Evolutionary conservation across 1,140 invertebrate species (phyloP), one percentile per base, ranked within the genome.

Genomic region (Saccostrea glomerata): DNA sequence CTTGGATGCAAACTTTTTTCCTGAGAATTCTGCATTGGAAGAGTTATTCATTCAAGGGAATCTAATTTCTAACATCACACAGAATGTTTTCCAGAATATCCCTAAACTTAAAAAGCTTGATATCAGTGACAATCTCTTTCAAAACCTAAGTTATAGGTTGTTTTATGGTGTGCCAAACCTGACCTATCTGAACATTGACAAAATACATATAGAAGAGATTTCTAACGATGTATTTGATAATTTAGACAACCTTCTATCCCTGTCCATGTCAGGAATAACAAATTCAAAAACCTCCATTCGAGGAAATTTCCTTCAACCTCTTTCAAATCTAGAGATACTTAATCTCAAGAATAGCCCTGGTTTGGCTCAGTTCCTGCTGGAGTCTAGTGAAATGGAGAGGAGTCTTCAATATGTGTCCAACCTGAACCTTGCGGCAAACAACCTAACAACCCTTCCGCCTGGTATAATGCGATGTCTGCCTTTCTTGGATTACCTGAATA

Each of bases 311-410:
- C 94, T 95, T 91, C 96, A 96, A 25, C 89, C 92, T 86, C 70
- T 92, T 95, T 96, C 23, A 92, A 96, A 96, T 91, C 95, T 98
- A 56, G 95, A 96, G 91, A 96, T 95, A 85, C 95, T 98, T 54
- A 96, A 98, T 93, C 95, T 98, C 55, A 96, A 97, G 82, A 95
- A 96, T 84, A 98, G 97, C 93, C 96, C 97, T 0, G 95, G 95
- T 23, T 94, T 98, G 66, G 96, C 97, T 1, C 94, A 95, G 17
- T 96, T 96, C 92, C 95, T 97, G 56, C 92, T 98, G 54, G 96
- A 96, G 12, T 92, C 93, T 30, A 87, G 96, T 20, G 97, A 97
- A 0, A 96, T 97, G 11, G 94, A 98, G 96, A 23, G 96, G 96
- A 13, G 96, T 97, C 90, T 91, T 85, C 20, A 90, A 90, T 86